Conservation (phyloP, 2,888 invertebrate species). For the Ernsta delagoae region DNA sequence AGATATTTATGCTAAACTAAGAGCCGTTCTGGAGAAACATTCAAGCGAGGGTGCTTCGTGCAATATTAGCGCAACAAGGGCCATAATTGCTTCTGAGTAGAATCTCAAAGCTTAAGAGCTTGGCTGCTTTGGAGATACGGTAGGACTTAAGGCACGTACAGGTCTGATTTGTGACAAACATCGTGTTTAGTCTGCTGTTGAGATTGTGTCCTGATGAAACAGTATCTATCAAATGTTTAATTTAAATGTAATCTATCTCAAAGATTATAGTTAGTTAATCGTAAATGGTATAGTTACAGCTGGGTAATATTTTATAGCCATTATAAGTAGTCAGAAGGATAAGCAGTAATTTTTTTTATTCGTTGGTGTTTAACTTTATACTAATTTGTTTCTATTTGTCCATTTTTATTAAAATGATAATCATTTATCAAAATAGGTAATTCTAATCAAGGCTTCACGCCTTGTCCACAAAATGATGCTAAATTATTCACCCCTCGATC, state of each 20-base stretch:
- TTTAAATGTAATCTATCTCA: too few relatives aligned
- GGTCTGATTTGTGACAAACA: background rate
- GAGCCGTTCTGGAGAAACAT: constrained; percentile 20
- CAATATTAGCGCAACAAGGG: constrained; percentile 22
- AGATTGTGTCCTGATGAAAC: too few relatives aligned
- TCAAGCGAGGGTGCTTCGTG: constrained; percentile 17
- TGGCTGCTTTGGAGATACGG: background rate
- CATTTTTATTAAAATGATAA: background rate
- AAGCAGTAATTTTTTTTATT: too few relatives aligned
- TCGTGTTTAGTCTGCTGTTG: too few relatives aligned
- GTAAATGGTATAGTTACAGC: too few relatives aligned
- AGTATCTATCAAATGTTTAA: too few relatives aligned
- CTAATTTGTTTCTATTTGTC: too few relatives aligned
- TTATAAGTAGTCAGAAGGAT: too few relatives aligned
- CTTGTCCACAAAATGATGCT: constrained; percentile 6
- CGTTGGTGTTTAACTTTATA: too few relatives aligned
- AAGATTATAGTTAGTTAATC: too few relatives aligned
- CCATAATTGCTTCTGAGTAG: constrained; percentile 24
- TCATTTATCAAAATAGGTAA: background rate
- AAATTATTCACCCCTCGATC: constrained; percentile 27
- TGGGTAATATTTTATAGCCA: too few relatives aligned
- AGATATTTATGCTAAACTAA: constrained; percentile 26
- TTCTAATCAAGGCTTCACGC: background rate
- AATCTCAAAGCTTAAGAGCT: constrained; percentile 8
- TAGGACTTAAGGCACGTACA: background rate